Base-by-base conservation (phyloP, 1,140 invertebrate species). In the Tribolium madens region DNA sequence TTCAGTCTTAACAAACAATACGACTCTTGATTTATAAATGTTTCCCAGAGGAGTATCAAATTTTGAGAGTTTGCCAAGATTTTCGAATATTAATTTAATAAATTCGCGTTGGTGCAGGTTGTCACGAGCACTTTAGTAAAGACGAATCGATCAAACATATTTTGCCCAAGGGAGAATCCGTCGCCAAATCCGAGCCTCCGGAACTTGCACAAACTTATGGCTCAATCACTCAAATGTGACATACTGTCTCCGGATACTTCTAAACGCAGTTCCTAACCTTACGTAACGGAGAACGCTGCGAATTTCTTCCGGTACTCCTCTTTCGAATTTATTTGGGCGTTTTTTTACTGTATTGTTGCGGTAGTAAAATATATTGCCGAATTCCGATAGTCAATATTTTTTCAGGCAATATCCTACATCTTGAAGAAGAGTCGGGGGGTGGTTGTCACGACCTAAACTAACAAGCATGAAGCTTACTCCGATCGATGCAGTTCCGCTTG, bases 171-270 rank as follows among this genome's bases (percentile, higher is more conserved):
- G 26, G 57, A 71, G 42, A 47, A 71, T 71, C 69, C 47, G 69
- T 71, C 69, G 33, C 9, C 69, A 71, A 71, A 71, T 71, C 69
- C 31, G 68, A 48, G 42, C 26, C 46, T 42, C 68, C 69, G 69
- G 69, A 52, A 52, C 36, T 71, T 71, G 69, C 14, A 71, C 69
- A 71, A 47, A 71, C 42, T 71, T 71, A 52, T 71, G 42, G 18
- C 69, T 47, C 69, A 71, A 71, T 71, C 69, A 52, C 42, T 71
- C 69, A 71, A 71, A 71, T 52, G 47, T 71, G 69, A 71, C 69
- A 71, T 13, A 47, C 42, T 52, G 69, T 71, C 69, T 52, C 47
- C 69, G 69, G 57, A 14, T 13, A 64, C 26, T 64, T 64, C 26
- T 18, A 17, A 60, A 31, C 26, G 53, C 53, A 7, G 18, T 21